Percentiles rank a stretch among this genome's conserved stretches.
These are phyloP conservation scores for Drosophila yooni DNA, from an alignment of 2,888 invertebrate species.

Conservation along the genomic window DNA sequence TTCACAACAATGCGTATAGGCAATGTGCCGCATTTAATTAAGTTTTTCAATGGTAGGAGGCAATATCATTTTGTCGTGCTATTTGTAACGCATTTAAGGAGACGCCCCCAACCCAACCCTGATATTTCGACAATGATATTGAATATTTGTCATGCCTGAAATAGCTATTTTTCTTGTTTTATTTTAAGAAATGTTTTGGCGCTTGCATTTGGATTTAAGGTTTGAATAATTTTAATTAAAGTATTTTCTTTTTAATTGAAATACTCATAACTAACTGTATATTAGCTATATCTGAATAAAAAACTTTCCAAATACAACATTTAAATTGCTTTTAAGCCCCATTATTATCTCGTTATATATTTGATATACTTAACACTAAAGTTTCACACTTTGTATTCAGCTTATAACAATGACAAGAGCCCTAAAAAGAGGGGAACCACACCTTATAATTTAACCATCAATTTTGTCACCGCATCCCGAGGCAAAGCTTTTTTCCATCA, in stretches of 20 bases:
- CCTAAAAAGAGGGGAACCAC: constrained; percentile 11
- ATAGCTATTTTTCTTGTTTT: neutral
- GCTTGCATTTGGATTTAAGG: neutral
- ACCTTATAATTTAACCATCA: constrained; percentile 61
- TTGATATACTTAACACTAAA: neutral
- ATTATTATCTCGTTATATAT: constrained; percentile 8
- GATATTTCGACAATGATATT: neutral
- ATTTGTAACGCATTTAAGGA: no score
- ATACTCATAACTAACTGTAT: neutral
- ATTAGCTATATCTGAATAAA: neutral
- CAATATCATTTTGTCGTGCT: no score
- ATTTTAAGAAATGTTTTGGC: neutral
- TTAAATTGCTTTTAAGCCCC: neutral
- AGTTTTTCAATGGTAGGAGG: neutral
- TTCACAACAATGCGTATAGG: constrained; percentile 14
- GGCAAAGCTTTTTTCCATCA: constrained; percentile 12
- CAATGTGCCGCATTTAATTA: constrained; percentile 21
- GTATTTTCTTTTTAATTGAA: neutral
- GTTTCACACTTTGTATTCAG: constrained; percentile 10
- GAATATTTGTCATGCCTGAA: neutral
- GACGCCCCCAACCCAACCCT: neutral
- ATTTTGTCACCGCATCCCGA: constrained; percentile 22
- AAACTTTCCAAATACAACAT: neutral
- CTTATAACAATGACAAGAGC: constrained; percentile 1
- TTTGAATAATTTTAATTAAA: neutral